Evolutionary conservation across 2,113 vertebrate genomes (phyloP), one percentile per base, ranked within the genome.

Genomic region (Dunckerocampus dactyliophorus): DNA sequence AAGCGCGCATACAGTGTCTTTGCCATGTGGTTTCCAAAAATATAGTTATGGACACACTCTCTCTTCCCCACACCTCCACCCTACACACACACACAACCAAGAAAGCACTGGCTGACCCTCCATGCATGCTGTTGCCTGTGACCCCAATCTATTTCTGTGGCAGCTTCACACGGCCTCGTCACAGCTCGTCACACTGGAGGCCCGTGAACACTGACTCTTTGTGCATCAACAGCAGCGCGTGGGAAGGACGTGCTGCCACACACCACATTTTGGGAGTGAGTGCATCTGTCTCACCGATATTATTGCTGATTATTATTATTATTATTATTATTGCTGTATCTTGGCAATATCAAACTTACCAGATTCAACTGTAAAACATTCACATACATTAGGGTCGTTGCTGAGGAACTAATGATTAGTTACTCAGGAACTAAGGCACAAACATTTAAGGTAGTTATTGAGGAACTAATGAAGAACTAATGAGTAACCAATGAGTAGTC

Each of bases 91-190:
- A 72, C 59, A 45, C 31, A 51, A 62, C 60, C 47, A 77, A 86
- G 72, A 78, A 77, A 81, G 79, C 70, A 61, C 66, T 79, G 80
- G 46, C 64, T 76, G 81, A 80, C 65, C 80, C 59, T 67, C 64
- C 76, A 64, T 73, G 78, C 68, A 43, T 73, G 85, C 79, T 86
- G 76, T 49, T 72, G 85, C 68, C 81, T 22, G 17, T 84, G 87
- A 90, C 88, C 91, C 85, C 42, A 84, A 88, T 86, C 85, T 69
- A 80, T 58, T 79, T 79, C 70, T 31, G 81, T 85, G 77, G 82
- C 87, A 83, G 75, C 72, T 81, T 88, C 65, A 81, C 87, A 73
- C 78, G 8, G 34, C 14, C 21, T 48, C 55, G 85, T 87, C 79
- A 88, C 77, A 83, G 1, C 69, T 83, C 69, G 62, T 82, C 75